Evolutionary conservation across 2,888 invertebrate species (phyloP), one percentile per base, ranked within the genome.

Genomic region (Argyra leucocephala): DNA sequence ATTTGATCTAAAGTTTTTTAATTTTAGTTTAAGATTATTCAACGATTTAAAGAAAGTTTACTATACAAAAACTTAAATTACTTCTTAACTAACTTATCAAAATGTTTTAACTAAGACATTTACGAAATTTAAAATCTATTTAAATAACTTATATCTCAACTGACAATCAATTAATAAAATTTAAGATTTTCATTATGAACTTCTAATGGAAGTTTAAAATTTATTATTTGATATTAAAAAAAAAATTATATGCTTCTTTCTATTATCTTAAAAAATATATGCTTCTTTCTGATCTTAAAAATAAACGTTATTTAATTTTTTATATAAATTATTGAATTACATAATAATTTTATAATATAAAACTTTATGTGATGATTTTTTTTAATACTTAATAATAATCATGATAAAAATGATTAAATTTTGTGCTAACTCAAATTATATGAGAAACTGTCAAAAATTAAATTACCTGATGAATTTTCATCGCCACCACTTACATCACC

Each of bases 381-480:
- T 31, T 31, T 5, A 48, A 48, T 48, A 15, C 18, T 48, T 48
- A 62, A 62, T 65, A 36, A 48, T 48, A n/a, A 48, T 18, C 48
- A 48, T 48, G 48, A 48, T 18, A 48, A 48, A 18, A 18, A 5
- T 48, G 48, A n/a, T 5, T 48, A 48, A 48, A 48, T 1, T 48
- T 18, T n/a, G 48, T 48, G 48, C 48, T 48, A 48, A 48, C 48
- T 48, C 18, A 48, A n/a, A 48, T 48, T 48, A 48, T 18, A 48
- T 48, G 48, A 48, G 12, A 48, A 48, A 48, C 48, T 48, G 48
- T 48, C 48, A 48, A 48, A 48, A 48, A 48, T 48, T 48, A 65
- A 37, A 65, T 65, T 59, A 65, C 21, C 22, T 59, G 58, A 31
- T 62, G 65, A 10, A 59, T 63, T 6, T 61, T 61, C 63, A 61